Evolutionary conservation across 2,888 invertebrate genomes (phyloP).

Genomic region (Endomychus coccineus): DNA sequence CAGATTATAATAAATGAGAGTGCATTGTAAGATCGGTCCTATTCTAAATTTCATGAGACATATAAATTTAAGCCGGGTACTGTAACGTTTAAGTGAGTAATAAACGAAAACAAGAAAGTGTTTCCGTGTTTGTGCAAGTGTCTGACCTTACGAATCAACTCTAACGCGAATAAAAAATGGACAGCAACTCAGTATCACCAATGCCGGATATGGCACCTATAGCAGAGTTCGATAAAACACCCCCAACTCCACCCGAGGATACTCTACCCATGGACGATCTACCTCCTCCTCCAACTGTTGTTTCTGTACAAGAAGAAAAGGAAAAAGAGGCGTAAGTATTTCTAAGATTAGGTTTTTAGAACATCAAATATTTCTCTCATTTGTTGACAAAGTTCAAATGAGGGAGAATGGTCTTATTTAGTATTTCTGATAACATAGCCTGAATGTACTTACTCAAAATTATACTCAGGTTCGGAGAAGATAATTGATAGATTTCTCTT

Average conservation of each 20-base stretch:
- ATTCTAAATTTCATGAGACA: constrained; percentile 10
- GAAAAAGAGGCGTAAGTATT: constrained; percentile 37
- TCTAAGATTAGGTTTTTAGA: no score
- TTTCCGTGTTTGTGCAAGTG: constrained; percentile 11
- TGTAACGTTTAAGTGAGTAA: no score
- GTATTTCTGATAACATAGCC: no score
- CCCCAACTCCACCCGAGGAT: constrained; percentile 55
- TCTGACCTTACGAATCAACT: not conserved
- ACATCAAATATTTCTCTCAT: no score
- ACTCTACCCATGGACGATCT: constrained; percentile 58
- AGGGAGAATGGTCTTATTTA: no score
- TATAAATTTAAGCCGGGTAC: no score
- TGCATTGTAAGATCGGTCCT: constrained; percentile 9
- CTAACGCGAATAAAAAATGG: constrained; percentile 42
- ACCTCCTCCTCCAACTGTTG: constrained; percentile 56
- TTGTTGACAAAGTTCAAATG: no score
- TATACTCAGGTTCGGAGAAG: no score
- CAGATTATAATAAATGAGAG: not conserved
- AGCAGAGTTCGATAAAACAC: constrained; percentile 64
- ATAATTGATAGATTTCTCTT: no score
- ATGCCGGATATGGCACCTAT: constrained; percentile 62
- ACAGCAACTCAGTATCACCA: constrained; percentile 61
- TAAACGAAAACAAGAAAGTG: no score
- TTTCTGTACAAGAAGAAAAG: constrained; percentile 48
- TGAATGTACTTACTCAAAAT: no score